A percentile compares a stretch with the other conserved stretches of the same genome.
Conservation (phyloP, 2,113 vertebrate genomes). For the Microcebus tavaratra region DNA sequence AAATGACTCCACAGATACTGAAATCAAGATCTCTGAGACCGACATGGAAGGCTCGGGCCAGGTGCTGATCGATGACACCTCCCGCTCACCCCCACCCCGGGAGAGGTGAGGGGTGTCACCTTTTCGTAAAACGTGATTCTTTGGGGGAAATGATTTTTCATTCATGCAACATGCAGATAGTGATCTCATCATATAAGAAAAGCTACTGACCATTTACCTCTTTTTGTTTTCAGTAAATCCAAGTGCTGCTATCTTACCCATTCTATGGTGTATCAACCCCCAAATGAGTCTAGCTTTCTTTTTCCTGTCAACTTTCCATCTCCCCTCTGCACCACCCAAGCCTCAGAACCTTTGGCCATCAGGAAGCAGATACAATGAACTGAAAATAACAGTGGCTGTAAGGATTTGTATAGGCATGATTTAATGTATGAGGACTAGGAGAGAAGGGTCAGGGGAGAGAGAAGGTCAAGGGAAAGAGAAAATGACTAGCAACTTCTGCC, state of each 20-base stretch:
- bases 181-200: background rate
- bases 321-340: slow-evolving; percentile 90
- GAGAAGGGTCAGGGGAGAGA: slow-evolving; percentile 18
- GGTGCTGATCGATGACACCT: rapidly evolving
- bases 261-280: slow-evolving; percentile 71
- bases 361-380: slow-evolving; percentile 97
- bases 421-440: slow-evolving; percentile 76
- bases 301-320: slow-evolving; percentile 85
- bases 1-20: background rate
- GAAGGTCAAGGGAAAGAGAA: background rate
- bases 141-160: background rate
- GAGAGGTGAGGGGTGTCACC: too few species aligned
- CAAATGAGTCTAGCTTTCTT: slow-evolving; percentile 76
- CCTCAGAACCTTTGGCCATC: slow-evolving; percentile 94
- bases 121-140: background rate
- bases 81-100: rapidly evolving
- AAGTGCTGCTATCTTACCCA: slow-evolving; percentile 52
- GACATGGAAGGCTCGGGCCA: background rate
- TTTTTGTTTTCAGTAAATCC: slow-evolving; percentile 72
- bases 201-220: slow-evolving; percentile 65
- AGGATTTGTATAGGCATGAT: slow-evolving; percentile 56
- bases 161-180: background rate
- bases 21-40: background rate
- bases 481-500: background rate
- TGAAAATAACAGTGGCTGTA: slow-evolving; percentile 93